phyloP scores from a whole-genome alignment of 2,888 invertebrate genomes.

The Phyllotreta striolata region DNA sequence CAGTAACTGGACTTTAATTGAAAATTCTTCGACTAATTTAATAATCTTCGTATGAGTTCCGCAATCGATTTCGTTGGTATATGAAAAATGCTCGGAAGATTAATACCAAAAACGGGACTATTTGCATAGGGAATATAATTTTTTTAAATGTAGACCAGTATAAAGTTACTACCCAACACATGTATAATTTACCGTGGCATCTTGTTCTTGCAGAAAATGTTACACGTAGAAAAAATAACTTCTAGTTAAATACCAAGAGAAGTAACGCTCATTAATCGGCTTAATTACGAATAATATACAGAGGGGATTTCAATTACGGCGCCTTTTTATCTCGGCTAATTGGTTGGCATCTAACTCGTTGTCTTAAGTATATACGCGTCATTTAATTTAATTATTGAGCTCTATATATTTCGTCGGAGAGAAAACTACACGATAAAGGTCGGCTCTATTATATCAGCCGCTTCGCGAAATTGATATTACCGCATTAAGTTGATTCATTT shows the following conservation, averaged over 20 bases:
- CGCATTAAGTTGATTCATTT: constrained; percentile 16
- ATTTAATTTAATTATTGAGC: constrained; percentile 38
- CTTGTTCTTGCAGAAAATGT: too few species aligned
- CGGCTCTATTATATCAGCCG: constrained; percentile 21
- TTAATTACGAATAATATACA: constrained; percentile 38
- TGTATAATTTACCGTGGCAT: too few species aligned
- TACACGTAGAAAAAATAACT: not conserved
- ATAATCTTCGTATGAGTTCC: constrained; percentile 2
- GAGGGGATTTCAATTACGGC: constrained; percentile 31
- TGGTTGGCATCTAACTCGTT: constrained; percentile 35
- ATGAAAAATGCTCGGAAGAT: too few species aligned
- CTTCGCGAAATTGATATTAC: constrained; percentile 16
- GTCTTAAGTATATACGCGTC: constrained; percentile 35
- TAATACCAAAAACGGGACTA: too few species aligned
- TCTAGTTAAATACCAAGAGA: constrained; percentile 27
- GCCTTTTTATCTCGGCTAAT: constrained; percentile 37
- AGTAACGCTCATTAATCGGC: constrained; percentile 36
- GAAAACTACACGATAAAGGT: constrained; percentile 28
- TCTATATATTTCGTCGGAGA: constrained; percentile 28
- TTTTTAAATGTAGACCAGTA: too few species aligned
- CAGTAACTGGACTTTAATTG: constrained; percentile 18
- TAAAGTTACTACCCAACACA: too few species aligned
- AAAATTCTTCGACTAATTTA: constrained; percentile 13
- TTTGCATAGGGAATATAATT: too few species aligned
- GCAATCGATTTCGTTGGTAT: too few species aligned